Evolutionary conservation across 1,140 invertebrate genomes (phyloP).

Genomic region (Drosophila bipectinata): DNA sequence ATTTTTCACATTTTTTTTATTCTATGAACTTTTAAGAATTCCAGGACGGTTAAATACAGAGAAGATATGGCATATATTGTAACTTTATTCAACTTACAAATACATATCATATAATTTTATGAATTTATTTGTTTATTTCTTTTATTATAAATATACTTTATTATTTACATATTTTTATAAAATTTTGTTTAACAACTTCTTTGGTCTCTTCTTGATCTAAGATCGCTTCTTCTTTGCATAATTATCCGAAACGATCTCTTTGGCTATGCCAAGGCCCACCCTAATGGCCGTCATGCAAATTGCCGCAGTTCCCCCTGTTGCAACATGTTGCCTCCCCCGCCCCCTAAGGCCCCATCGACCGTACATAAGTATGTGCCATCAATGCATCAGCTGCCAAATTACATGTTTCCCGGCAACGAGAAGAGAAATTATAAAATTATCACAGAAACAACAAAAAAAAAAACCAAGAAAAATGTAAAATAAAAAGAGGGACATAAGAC

Average conservation of each 20-base stretch:
- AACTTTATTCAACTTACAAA: too few relatives aligned
- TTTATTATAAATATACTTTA: too few relatives aligned
- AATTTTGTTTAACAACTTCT: background rate
- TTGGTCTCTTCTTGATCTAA: background rate
- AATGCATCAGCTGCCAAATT: constrained; percentile 71
- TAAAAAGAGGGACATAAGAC: constrained; percentile 18
- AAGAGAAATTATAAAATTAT: constrained; percentile 48
- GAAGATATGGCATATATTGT: too few relatives aligned
- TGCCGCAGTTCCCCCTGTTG: constrained; percentile 19
- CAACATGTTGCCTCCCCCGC: background rate
- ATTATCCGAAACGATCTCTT: constrained; percentile 21
- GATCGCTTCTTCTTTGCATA: constrained; percentile 22
- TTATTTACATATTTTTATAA: too few relatives aligned
- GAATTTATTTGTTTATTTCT: too few relatives aligned
- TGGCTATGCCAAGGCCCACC: constrained; percentile 25
- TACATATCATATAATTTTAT: too few relatives aligned
- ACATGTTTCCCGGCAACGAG: constrained; percentile 48
- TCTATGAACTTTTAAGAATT: too few relatives aligned
- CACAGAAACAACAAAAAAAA: constrained; percentile 16
- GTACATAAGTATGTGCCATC: constrained; percentile 33
- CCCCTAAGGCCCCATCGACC: background rate
- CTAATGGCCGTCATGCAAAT: constrained; percentile 58
- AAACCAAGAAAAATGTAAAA: constrained; percentile 19
- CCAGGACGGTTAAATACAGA: too few relatives aligned
- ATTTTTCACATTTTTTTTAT: too few relatives aligned